These are phyloP conservation scores for Dicerorhinus sumatrensis DNA, from an alignment of 2,113 vertebrate species.

Conservation along the genomic window DNA sequence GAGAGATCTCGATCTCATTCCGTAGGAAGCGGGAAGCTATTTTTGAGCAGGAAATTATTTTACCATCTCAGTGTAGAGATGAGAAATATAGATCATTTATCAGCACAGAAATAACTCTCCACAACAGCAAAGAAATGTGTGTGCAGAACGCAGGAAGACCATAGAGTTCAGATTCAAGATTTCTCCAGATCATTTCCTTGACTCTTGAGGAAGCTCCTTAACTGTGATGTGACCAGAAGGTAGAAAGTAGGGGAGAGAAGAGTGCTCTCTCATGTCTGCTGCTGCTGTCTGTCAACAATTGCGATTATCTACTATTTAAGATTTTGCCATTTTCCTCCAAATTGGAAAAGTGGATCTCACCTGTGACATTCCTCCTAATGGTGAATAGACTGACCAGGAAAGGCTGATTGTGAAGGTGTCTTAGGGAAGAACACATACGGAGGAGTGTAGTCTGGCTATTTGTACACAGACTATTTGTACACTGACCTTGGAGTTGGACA, in stretches of 20 bases:
- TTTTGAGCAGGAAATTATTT: conserved; percentile 38
- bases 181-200: background rate
- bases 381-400: background rate
- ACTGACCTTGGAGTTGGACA: background rate
- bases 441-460: background rate
- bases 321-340: background rate
- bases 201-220: background rate
- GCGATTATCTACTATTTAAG: background rate
- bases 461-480: background rate
- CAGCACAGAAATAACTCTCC: background rate
- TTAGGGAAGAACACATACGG: background rate
- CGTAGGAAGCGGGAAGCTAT: background rate
- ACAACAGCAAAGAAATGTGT: background rate
- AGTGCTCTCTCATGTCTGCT: background rate
- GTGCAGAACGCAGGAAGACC: background rate
- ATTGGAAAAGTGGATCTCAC: background rate
- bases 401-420: background rate
- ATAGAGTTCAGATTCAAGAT: background rate
- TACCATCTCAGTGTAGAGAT: background rate
- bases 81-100: conserved; percentile 8
- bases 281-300: background rate
- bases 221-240: background rate
- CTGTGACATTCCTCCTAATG: background rate
- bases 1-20: background rate
- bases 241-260: background rate